Base-by-base conservation (phyloP, 1,140 invertebrate genomes). In the Formica exsecta region DNA sequence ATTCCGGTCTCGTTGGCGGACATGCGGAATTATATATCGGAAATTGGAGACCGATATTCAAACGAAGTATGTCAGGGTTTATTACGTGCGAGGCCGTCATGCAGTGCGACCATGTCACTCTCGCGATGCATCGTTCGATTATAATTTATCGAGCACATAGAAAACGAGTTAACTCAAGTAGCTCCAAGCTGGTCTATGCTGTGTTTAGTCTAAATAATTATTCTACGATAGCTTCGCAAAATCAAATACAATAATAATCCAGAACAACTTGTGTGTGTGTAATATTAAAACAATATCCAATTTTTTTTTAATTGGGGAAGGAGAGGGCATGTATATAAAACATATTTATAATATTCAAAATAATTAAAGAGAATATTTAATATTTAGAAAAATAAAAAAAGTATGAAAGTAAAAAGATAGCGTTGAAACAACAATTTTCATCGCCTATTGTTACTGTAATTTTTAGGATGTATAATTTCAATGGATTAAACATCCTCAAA, bases 21-120 rank as follows among this genome's bases (percentile, higher is more conserved):
- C 61, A 51, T 79, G 75, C 61, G 61, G 61, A 79, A 79, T 79
- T 66, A 66, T 51, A 66, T 79, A 79, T 79, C 75, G 61, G 61
- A 66, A 79, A 79, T 79, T 79, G 75, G 61, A 79, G 75, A 41
- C 62, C 41, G 75, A 79, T 79, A 79, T 79, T 79, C 61, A 79
- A 79, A 79, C 75, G 19, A 79, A 79, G 75, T 79, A 66, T 79
- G 75, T 79, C 75, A 79, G 75, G 75, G 75, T 79, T 79, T 79
- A 79, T 79, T 59, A 79, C 75, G 62, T 66, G 75, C 75, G 61
- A 79, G 61, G 61, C 41, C 75, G 61, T 79, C 61, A 48, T 66
- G n/a, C 41, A 16, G 75, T 29, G 32, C 61, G 75, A 48, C 61
- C 75, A 51, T 79, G 61, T 79, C 75, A 79, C 61, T 62, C 44